These are phyloP conservation scores for Argyresthia albistria DNA, from an alignment of 2,888 invertebrate species.

Conservation along the genomic window DNA sequence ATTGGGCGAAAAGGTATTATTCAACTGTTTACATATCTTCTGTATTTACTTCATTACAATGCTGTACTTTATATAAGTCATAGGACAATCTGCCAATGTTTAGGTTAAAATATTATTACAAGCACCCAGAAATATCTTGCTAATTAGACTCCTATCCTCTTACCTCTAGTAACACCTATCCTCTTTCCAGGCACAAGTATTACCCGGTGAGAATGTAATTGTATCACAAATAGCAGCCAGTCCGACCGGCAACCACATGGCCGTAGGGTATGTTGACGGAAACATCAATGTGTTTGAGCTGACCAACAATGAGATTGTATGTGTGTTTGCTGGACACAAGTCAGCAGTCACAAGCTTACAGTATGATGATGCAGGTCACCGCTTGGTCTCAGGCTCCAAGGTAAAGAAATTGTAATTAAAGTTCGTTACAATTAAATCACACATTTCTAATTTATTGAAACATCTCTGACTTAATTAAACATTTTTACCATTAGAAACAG, in stretches of 20 bases:
- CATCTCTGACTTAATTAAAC: too few relatives aligned
- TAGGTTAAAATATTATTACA: too few relatives aligned
- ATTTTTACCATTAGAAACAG: too few relatives aligned
- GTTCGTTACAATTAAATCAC: too few relatives aligned
- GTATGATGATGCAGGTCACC: constrained; percentile 88
- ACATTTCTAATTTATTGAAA: too few relatives aligned
- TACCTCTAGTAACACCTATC: constrained; percentile 14
- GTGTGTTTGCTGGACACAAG: constrained; percentile 87
- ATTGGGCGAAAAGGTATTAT: constrained; percentile 81
- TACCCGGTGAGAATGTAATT: constrained; percentile 85
- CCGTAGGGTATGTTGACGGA: constrained; percentile 95
- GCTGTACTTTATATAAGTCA: too few relatives aligned
- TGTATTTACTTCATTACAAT: too few relatives aligned
- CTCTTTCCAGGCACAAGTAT: constrained; percentile 76
- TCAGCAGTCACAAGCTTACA: constrained; percentile 86
- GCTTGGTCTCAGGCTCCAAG: constrained; percentile 91
- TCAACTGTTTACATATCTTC: too few relatives aligned
- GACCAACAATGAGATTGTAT: constrained; percentile 77
- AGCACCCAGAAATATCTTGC: too few relatives aligned
- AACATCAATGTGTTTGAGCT: constrained; percentile 88
- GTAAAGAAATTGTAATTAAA: constrained; percentile 51
- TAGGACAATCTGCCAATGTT: too few relatives aligned
- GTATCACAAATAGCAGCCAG: constrained; percentile 85
- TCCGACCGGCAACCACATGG: constrained; percentile 83
- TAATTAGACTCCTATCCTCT: constrained; percentile 11